A percentile compares a stretch with the other conserved stretches of the same genome.
phyloP scores from a whole-genome alignment of 2,888 invertebrate genomes.

The Mechanitis mazaeus region DNA sequence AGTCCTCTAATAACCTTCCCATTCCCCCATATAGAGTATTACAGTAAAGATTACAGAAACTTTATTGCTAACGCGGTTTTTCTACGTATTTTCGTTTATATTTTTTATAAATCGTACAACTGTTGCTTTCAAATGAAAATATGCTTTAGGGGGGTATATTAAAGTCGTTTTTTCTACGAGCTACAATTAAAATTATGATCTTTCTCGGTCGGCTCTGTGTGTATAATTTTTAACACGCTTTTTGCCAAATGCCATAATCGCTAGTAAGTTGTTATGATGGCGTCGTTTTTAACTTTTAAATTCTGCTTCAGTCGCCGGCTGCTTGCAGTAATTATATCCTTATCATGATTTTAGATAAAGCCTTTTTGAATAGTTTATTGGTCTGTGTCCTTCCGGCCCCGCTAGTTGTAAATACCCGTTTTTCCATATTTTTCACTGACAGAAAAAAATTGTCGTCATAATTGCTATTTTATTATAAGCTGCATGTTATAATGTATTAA shows the following conservation, averaged over 20 bases:
- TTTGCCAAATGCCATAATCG: constrained; percentile 62
- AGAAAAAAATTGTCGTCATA: neutral
- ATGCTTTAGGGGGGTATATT: neutral
- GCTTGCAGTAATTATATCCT: constrained; percentile 59
- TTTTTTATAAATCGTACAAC: constrained; percentile 52
- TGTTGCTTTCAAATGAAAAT: constrained; percentile 25
- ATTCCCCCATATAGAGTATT: constrained; percentile 51
- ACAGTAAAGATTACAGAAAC: constrained; percentile 61
- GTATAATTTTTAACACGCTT: constrained; percentile 65
- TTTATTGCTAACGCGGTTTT: constrained; percentile 65
- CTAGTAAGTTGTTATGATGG: constrained; percentile 55
- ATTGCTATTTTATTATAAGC: too few species aligned
- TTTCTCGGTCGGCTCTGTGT: constrained; percentile 28
- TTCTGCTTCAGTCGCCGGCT: constrained; percentile 54
- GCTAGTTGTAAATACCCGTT: constrained; percentile 23
- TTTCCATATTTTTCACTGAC: constrained; percentile 12
- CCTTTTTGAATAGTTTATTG: constrained; percentile 55
- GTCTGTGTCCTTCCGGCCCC: constrained; percentile 56
- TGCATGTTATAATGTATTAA: too few species aligned
- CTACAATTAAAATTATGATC: constrained; percentile 25
- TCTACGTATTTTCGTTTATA: constrained; percentile 56
- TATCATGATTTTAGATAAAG: constrained; percentile 71
- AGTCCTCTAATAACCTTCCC: constrained; percentile 38
- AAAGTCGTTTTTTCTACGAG: constrained; percentile 27
- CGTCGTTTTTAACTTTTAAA: constrained; percentile 55